Base-by-base conservation (phyloP, 2,888 invertebrate genomes). In the Mycalesis mineus region DNA sequence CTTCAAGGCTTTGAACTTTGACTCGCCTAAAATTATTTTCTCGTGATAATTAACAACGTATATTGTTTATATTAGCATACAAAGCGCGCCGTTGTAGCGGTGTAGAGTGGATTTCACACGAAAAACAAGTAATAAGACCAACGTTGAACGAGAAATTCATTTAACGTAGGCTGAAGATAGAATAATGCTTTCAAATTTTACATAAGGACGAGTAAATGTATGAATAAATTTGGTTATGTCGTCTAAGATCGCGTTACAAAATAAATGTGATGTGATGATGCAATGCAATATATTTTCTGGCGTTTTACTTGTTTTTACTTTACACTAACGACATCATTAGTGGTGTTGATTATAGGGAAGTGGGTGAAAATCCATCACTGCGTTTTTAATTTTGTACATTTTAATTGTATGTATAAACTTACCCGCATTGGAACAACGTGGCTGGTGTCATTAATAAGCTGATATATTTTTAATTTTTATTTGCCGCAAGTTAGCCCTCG, bases 41-140 rank as follows among this genome's bases (percentile, higher is more conserved):
- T 29, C 51, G 11, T 33, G 15, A 31, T 31, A 51, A 51, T 51
- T 41, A 33, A 41, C 41, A 51, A 51, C 17, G n/a, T 17, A 41
- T 51, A 51, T 41, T 41, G 41, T 31, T 33, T 41, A 31, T 15
- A 41, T 51, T 51, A 41, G 41, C 51, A 51, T 51, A 51, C 33
- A 31, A 41, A 51, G 41, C 33, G 51, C 41, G 51, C 41, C 51
- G 41, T 15, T n/a, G 41, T 51, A 31, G 39, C 41, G 13, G 41
- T 22, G n/a, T n/a, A n/a, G n/a, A 51, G 51, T 40, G 31, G 50
- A 50, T 50, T 50, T 40, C 39, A 39, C 50, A 50, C 50, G 50
- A 11, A 51, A 41, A 50, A 33, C 39, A 41, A 37, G 40, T 41
- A 41, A 51, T 41, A 28, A 41, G 31, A 31, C 41, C 29, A 39